A percentile compares a stretch with the other conserved stretches of the same genome.
Conservation (phyloP, 1,140 invertebrate genomes). For the Drosophila arizonae region DNA sequence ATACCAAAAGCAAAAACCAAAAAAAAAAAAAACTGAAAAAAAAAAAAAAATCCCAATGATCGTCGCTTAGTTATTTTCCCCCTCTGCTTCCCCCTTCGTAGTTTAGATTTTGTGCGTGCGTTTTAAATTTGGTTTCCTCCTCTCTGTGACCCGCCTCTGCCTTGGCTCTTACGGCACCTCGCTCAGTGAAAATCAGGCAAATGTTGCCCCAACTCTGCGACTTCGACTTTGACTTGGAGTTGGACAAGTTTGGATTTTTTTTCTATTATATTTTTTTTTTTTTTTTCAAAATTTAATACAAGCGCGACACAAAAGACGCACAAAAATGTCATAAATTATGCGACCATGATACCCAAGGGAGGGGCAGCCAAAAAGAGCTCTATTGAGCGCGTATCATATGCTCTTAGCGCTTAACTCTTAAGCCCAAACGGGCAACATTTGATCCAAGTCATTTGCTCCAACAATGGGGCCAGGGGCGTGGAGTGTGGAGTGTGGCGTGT, state of each 20-base stretch:
- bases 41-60: conserved; percentile 62
- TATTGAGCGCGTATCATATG: conserved; percentile 49
- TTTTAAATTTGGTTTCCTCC: conserved; percentile 72
- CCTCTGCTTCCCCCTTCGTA: conserved; percentile 19
- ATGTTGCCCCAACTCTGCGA: conserved; percentile 52
- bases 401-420: conserved; percentile 28
- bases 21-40: conserved; percentile 46
- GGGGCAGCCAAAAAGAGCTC: conserved; percentile 53
- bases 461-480: conserved; percentile 7
- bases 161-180: conserved; percentile 40
- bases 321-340: conserved; percentile 82
- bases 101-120: conserved; percentile 71
- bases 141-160: conserved; percentile 31
- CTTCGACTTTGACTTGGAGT: conserved; percentile 42
- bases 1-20: conserved; percentile 53
- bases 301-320: conserved; percentile 80
- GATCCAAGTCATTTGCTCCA: conserved; percentile 48
- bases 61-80: conserved; percentile 58
- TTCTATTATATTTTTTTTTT: conserved; percentile 25
- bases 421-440: conserved; percentile 50
- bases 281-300: conserved; percentile 72
- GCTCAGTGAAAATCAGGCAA: conserved; percentile 67
- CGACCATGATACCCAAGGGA: conserved; percentile 71
- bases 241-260: conserved; percentile 44
- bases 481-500: neutral